phyloP scores from a whole-genome alignment of 2,113 vertebrate genomes.

The Rhabdornis inornatus region DNA sequence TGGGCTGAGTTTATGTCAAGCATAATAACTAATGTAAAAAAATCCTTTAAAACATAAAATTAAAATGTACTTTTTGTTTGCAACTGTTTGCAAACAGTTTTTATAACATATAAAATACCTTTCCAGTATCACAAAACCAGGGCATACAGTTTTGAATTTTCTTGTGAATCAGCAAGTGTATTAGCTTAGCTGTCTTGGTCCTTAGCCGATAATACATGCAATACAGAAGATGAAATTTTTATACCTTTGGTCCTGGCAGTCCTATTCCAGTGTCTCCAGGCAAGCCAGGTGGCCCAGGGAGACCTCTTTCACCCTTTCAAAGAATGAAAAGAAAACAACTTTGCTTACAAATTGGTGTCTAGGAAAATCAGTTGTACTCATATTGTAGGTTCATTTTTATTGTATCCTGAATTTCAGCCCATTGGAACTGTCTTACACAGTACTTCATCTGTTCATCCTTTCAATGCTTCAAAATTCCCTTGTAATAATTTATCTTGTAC shows the following conservation, averaged over 20 bases:
- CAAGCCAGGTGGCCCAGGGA: conserved; percentile 78
- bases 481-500: background rate
- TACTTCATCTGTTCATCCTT: background rate
- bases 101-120: background rate
- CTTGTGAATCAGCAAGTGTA: background rate
- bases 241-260: conserved; percentile 85
- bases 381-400: background rate
- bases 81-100: background rate
- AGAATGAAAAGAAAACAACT: background rate
- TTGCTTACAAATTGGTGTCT: background rate
- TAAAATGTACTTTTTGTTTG: background rate
- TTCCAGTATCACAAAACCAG: background rate
- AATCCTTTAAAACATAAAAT: background rate
- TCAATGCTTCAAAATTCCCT: background rate
- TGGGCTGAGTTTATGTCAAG: background rate
- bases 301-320: conserved; percentile 85
- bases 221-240: background rate
- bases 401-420: background rate
- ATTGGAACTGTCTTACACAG: background rate
- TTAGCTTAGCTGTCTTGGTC: background rate
- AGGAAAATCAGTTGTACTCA: background rate
- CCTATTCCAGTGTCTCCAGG: conserved; percentile 87
- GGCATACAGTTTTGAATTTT: background rate
- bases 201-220: background rate
- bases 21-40: background rate